Base-by-base conservation (phyloP, 2,797 vertebrate species). In the Gobio occitaniae region DNA sequence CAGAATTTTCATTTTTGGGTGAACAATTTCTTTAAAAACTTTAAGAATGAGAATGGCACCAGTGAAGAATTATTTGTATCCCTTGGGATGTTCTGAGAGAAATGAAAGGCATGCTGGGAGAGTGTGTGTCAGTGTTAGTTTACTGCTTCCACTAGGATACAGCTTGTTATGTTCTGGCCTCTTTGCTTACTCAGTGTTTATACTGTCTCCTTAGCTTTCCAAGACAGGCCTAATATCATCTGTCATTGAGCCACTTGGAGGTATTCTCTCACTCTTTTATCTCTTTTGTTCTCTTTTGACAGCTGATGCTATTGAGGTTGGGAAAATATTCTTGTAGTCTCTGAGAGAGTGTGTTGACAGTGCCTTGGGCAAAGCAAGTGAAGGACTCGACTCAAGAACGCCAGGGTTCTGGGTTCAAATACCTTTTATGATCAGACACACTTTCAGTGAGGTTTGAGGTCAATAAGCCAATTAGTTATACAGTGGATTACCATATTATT, bases 321-420 rank as follows among this genome's bases (percentile, higher is more conserved):
- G 90, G 91, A 91, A 91, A 94, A 94, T 93, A 93, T 95, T 95
- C 94, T 84, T 83, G 91, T 90, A 84, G 89, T 91, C 91, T 87
- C 90, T 88, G 89, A 90, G 87, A 87, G 84, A 84, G 87, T 75
- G 77, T 88, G 80, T 82, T 84, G 80, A 88, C 72, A 84, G 85
- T 71, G 15, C 52, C 66, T 66, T 78, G 82, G 84, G 61, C 69
- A 69, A 74, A 68, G 68, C 74, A 85, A 77, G 70, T 75, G 54
- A 80, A 80, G 61, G 70, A 89, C 74, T 59, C 61, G 16, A 61
- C 81, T 79, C 41, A 84, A 75, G 82, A 86, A 56, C 76, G 61
- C 76, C 80, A 80, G 38, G 71, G 83, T 36, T 84, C 71, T 84
- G 44, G 75, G 80, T 78, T 83, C 81, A 87, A 88, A 44, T 85